Evolutionary conservation across 2,113 vertebrate genomes (phyloP).

Genomic region (Lycaon pictus): DNA sequence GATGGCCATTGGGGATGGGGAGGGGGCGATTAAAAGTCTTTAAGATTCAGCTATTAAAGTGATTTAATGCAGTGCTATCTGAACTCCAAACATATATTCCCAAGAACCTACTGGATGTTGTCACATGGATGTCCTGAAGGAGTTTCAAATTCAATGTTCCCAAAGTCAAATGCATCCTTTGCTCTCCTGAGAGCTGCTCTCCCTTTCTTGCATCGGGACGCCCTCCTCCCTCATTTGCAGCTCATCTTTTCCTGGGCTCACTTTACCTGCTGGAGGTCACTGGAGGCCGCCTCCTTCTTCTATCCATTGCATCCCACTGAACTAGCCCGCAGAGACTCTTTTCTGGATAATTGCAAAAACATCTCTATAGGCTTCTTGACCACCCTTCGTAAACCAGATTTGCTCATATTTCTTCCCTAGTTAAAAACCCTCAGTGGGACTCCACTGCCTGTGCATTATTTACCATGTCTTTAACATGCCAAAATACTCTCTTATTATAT

Average conservation of each 20-base stretch:
- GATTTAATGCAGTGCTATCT: not conserved
- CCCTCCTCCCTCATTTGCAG: fast-evolving
- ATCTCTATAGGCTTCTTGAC: not conserved
- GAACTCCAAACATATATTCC: not conserved
- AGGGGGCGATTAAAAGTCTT: not conserved
- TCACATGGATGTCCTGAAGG: not conserved
- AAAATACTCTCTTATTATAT: not conserved
- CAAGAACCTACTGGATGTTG: not conserved
- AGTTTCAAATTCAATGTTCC: not conserved
- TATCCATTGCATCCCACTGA: not conserved
- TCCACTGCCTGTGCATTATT: not conserved
- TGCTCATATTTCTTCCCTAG: not conserved
- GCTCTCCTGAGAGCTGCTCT: not conserved
- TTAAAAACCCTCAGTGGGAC: not conserved
- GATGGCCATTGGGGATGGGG: not conserved
- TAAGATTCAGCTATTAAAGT: not conserved
- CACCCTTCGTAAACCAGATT: not conserved
- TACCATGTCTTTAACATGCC: not conserved
- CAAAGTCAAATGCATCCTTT: fast-evolving
- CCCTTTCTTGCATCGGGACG: too few relatives aligned
- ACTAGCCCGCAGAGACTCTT: not conserved
- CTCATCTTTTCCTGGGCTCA: not conserved
- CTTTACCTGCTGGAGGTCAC: not conserved
- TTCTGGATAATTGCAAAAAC: not conserved
- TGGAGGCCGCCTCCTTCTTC: too few relatives aligned